Conservation (phyloP, 1,140 invertebrate genomes). For the Magallana gigas region DNA sequence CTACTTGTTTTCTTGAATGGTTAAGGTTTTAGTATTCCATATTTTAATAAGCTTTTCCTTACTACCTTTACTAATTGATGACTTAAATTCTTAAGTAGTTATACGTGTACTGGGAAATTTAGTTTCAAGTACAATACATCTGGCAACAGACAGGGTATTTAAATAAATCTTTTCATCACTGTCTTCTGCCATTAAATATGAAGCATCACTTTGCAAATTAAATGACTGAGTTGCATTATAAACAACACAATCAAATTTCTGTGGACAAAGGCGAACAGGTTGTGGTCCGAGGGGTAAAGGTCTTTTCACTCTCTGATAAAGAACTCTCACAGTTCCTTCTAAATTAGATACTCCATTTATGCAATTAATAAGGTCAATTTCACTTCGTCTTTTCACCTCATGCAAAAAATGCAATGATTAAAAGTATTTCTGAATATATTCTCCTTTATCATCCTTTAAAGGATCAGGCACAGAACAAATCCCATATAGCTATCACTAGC, state of each 20-base stretch:
- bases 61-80: slow-evolving; percentile 45
- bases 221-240: slow-evolving; percentile 39
- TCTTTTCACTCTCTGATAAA: slow-evolving; percentile 29
- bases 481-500: slow-evolving; percentile 30
- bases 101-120: slow-evolving; percentile 28
- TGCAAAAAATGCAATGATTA: slow-evolving; percentile 33
- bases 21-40: not conserved
- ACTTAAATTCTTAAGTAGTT: slow-evolving; percentile 42
- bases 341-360: slow-evolving; percentile 41
- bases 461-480: slow-evolving; percentile 42
- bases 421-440: slow-evolving; percentile 22
- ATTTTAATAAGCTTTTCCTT: not conserved
- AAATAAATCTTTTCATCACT: slow-evolving; percentile 28
- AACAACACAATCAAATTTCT: slow-evolving; percentile 43
- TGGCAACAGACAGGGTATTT: slow-evolving; percentile 3
- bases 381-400: slow-evolving; percentile 28
- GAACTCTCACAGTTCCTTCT: not conserved
- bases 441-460: slow-evolving; percentile 11
- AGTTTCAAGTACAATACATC: slow-evolving; percentile 36
- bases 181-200: slow-evolving; percentile 5
- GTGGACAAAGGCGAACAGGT: slow-evolving; percentile 22
- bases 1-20: slow-evolving; percentile 7
- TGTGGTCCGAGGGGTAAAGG: not conserved
- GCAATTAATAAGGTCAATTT: slow-evolving; percentile 32
- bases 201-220: not conserved